These are phyloP conservation scores for Diachasma alloeum DNA, from an alignment of 1,140 invertebrate genomes.

Conservation along the genomic window DNA sequence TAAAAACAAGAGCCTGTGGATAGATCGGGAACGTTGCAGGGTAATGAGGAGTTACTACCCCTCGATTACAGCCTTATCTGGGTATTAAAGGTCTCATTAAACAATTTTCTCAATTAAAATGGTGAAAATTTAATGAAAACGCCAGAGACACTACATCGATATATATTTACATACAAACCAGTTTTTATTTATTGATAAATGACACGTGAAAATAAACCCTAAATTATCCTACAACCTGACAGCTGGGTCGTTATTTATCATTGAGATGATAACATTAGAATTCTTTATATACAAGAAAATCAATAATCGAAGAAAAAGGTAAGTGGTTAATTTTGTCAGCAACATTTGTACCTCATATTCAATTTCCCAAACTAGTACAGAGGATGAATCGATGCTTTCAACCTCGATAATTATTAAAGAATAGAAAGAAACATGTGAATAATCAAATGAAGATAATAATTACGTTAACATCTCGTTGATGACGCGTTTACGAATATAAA, in stretches of 20 bases:
- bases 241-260: slow-evolving; percentile 22
- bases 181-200: slow-evolving; percentile 24
- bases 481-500: neutral
- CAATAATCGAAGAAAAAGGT: neutral
- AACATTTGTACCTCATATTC: too few species aligned
- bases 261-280: slow-evolving; percentile 13
- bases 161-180: slow-evolving; percentile 31
- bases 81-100: slow-evolving; percentile 44
- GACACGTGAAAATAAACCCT: slow-evolving; percentile 12
- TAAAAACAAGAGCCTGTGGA: slow-evolving; percentile 74
- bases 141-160: slow-evolving; percentile 30
- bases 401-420: neutral
- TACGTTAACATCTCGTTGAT: slow-evolving; percentile 70
- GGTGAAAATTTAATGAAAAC: slow-evolving; percentile 36
- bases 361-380: neutral
- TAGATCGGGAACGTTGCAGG: slow-evolving; percentile 72
- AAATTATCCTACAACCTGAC: slow-evolving; percentile 21
- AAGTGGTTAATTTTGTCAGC: neutral
- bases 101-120: slow-evolving; percentile 24
- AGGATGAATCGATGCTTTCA: neutral
- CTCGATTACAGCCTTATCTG: slow-evolving; percentile 69
- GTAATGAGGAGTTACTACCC: slow-evolving; percentile 71
- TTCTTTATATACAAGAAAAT: slow-evolving; percentile 12
- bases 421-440: slow-evolving; percentile 19
- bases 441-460: slow-evolving; percentile 22